Conservation (phyloP, 92 coral and sea anemone genomes). For the Actinernus sp. region DNA sequence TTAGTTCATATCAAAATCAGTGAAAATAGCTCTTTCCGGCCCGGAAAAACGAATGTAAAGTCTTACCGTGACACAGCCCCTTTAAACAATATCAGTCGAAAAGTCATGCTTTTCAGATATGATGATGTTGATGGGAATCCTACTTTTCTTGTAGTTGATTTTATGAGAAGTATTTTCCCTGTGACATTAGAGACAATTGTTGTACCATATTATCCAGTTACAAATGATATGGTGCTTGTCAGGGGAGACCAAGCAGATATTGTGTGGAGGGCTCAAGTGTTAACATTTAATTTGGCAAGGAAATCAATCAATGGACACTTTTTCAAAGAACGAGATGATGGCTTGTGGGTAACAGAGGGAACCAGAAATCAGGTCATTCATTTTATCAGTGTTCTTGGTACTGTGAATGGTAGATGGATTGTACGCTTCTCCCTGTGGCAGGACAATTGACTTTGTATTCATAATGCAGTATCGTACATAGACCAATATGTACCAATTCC, state of each 20-base stretch:
- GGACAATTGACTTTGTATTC: constrained; percentile 7
- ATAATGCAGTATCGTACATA: not conserved
- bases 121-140: constrained; percentile 28
- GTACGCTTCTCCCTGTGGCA: constrained; percentile 20
- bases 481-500: no score
- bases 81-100: constrained; percentile 34
- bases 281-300: constrained; percentile 7
- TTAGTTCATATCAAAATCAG: no score
- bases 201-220: constrained; percentile 48
- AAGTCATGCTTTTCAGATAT: constrained; percentile 44
- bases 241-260: constrained; percentile 24
- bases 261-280: constrained; percentile 38
- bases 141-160: constrained; percentile 42
- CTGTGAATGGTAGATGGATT: constrained; percentile 31
- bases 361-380: constrained; percentile 28
- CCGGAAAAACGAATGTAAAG: no score
- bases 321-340: constrained; percentile 29
- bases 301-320: constrained; percentile 18
- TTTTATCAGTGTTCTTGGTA: constrained; percentile 50
- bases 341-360: constrained; percentile 50
- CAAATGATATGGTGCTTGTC: constrained; percentile 50
- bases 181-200: constrained; percentile 52
- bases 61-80: no score
- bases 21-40: no score
- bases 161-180: constrained; percentile 52